A percentile compares a stretch with the other conserved stretches of the same genome.
phyloP scores from a whole-genome alignment of 1,140 invertebrate genomes.

The Cryptotermes secundus region DNA sequence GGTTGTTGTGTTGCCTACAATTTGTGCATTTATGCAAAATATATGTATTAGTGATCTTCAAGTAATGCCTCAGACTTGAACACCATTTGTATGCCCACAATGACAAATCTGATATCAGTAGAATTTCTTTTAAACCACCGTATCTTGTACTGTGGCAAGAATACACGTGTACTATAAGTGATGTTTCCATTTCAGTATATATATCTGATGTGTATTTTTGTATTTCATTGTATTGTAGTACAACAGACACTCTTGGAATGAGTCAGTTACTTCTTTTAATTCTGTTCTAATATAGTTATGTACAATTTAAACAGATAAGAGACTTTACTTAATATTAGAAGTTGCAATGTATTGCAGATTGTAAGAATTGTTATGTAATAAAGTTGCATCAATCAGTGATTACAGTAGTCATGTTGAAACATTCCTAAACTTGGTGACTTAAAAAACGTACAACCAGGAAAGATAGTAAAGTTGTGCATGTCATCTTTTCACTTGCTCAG shows the following conservation, averaged over 20 bases:
- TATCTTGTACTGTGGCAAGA: neutral
- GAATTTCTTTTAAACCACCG: neutral
- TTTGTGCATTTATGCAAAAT: neutral
- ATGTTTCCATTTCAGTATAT: neutral
- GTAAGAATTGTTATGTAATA: too few relatives aligned
- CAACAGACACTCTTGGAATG: neutral
- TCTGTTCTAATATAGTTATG: too few relatives aligned
- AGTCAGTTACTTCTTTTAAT: too few relatives aligned
- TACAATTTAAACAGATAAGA: too few relatives aligned
- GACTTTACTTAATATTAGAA: too few relatives aligned
- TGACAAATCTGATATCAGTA: neutral
- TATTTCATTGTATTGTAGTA: neutral
- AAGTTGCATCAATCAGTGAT: too few relatives aligned
- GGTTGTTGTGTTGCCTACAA: neutral
- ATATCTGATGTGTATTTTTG: neutral
- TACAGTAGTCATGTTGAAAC: too few relatives aligned
- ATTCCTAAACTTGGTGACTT: too few relatives aligned
- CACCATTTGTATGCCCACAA: neutral
- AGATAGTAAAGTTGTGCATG: too few relatives aligned
- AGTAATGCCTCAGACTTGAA: neutral
- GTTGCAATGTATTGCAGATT: too few relatives aligned
- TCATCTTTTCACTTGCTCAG: too few relatives aligned
- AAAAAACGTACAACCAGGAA: too few relatives aligned
- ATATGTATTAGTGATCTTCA: neutral
- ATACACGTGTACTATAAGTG: neutral